Conservation (phyloP, 2,888 invertebrate genomes). For the Calameuta filiformis region DNA sequence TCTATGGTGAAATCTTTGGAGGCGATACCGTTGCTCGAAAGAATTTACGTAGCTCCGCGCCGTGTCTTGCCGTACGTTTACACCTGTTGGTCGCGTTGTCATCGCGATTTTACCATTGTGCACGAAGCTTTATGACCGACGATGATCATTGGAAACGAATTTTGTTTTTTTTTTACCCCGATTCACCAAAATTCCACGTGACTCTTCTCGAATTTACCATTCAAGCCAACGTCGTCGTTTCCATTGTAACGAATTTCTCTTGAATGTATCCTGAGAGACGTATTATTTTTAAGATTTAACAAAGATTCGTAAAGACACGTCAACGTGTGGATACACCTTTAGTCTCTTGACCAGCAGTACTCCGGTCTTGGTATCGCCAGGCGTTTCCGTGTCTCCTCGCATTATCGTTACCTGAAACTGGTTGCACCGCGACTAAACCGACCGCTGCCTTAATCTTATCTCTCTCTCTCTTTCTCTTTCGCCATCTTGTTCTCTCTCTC, state of each 20-base stretch:
- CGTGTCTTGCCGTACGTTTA: background rate
- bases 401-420: background rate
- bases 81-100: background rate
- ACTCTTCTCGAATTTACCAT: background rate
- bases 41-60: background rate
- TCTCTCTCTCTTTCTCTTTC: background rate
- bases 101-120: background rate
- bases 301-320: too few species aligned
- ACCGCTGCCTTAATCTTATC: background rate
- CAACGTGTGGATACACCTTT: background rate
- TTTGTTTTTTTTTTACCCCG: background rate
- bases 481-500: background rate
- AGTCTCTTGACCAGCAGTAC: background rate
- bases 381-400: background rate
- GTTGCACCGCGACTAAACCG: background rate
- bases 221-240: background rate
- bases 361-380: background rate
- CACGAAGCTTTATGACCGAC: background rate
- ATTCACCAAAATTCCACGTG: background rate
- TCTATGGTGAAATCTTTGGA: constrained; percentile 31
- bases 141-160: too few species aligned
- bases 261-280: too few species aligned
- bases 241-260: background rate
- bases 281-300: too few species aligned
- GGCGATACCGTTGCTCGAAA: constrained; percentile 34